Evolutionary conservation across 2,888 invertebrate species (phyloP), one percentile per base, ranked within the genome.

Genomic region (Neoaliturus tenellus): DNA sequence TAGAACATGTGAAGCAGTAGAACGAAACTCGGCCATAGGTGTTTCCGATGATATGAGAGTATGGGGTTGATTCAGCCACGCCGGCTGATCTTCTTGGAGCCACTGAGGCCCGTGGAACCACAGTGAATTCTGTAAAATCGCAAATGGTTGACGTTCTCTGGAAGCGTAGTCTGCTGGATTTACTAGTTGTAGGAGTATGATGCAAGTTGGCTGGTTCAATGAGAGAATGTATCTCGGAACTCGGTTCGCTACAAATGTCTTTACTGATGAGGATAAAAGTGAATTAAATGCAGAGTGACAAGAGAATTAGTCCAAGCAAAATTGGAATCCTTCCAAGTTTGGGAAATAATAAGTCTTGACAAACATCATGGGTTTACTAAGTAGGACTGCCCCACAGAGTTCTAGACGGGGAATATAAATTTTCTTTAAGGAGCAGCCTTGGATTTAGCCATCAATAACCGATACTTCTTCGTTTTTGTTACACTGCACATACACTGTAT

Each of bases 241-340:
- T 73, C 73, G 14, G n/a, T 33, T 73, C 12, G 31, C 73, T 1
- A 73, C 28, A 73, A 28, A 73, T n/a, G 73, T 73, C 31, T 73
- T 12, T 0, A 73, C 23, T 28, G 2, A 8, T 73, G 23, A 3
- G 73, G 33, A 12, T 23, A 12, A 73, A 33, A 31, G n/a, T 20
- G 8, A 20, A 73, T 39, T 33, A 25, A 73, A 31, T 14, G 10
- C n/a, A 73, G 23, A 31, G 20, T 20, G 14, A 39, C 41, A n/a
- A 14, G 23, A 28, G 73, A 73, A 28, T 73, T 10, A 1, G 73
- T 31, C 33, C 33, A 73, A 28, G 73, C 73, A 8, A 31, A 31
- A 8, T 31, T 73, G 55, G n/a, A 20, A n/a, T n/a, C n/a, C n/a
- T n/a, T n/a, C n/a, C n/a, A n/a, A n/a, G n/a, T n/a, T n/a, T n/a